Conservation (phyloP, 2,797 vertebrate species). For the Crocidura indochinensis region DNA sequence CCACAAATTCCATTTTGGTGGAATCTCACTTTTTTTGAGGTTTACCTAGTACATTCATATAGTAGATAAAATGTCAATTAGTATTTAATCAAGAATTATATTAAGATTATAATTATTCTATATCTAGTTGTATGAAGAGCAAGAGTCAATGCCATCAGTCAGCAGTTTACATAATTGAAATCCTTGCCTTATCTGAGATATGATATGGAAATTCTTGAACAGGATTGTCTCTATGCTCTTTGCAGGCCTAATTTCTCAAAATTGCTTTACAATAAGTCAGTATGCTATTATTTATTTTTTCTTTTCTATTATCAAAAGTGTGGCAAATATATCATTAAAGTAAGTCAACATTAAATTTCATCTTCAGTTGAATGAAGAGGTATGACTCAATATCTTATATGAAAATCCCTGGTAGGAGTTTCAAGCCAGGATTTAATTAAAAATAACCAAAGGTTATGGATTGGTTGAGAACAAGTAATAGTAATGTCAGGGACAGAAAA, state of each 20-base stretch:
- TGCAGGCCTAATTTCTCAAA: no score
- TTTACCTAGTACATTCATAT: not conserved
- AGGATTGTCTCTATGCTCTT: fast-evolving
- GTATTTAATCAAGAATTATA: not conserved
- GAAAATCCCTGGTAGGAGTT: not conserved
- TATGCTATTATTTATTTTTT: fast-evolving
- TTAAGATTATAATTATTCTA: not conserved
- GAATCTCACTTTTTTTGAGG: not conserved
- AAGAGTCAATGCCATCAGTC: not conserved
- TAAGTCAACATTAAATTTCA: not conserved
- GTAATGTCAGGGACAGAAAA: no score
- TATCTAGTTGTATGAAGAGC: fast-evolving
- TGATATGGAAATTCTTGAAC: not conserved
- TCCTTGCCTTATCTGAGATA: not conserved
- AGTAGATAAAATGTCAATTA: not conserved
- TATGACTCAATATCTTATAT: fast-evolving
- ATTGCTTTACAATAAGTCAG: fast-evolving
- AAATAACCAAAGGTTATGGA: not conserved
- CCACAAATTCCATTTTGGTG: not conserved
- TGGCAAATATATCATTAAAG: not conserved
- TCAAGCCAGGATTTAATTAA: not conserved
- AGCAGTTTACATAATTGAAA: no score
- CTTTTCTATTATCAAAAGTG: not conserved
- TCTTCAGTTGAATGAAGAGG: not conserved
- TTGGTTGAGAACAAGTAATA: not conserved